These are phyloP conservation scores for Montifringilla adamsi DNA, from an alignment of 2,113 vertebrate species.

Conservation along the genomic window DNA sequence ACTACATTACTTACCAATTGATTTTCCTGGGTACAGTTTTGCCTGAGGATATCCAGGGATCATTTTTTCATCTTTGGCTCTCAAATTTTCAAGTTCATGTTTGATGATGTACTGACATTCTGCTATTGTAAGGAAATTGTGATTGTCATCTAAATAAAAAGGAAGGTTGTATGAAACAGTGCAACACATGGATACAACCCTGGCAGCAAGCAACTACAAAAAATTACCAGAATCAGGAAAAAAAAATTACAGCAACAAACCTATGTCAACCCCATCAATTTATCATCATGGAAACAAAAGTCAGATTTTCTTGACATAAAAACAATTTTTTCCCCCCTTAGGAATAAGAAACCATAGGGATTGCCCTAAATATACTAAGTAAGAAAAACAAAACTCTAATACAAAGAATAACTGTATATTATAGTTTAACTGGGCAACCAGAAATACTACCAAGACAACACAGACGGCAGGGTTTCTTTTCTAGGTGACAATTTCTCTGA, in stretches of 20 bases:
- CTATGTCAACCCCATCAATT: neutral
- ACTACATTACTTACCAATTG: slow-evolving; percentile 81
- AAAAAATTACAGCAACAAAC: neutral
- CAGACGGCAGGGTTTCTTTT: neutral
- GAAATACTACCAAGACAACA: neutral
- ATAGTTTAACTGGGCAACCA: neutral
- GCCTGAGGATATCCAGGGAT: slow-evolving; percentile 88
- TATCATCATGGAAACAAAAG: neutral
- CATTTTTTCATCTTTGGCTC: slow-evolving; percentile 88
- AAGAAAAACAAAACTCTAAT: neutral
- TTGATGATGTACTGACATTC: slow-evolving; percentile 96
- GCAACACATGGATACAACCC: neutral
- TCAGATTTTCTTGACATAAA: neutral
- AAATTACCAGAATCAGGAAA: neutral
- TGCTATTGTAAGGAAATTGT: slow-evolving; percentile 88
- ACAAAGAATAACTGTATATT: neutral
- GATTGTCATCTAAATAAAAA: slow-evolving; percentile 82
- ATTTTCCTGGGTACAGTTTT: slow-evolving; percentile 95
- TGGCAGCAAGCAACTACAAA: neutral
- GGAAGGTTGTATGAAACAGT: neutral
- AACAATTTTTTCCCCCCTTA: neutral
- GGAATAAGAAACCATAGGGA: neutral
- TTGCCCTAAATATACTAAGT: neutral
- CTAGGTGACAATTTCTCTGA: neutral
- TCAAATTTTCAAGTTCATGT: slow-evolving; percentile 92